Evolutionary conservation across 2,888 invertebrate species (phyloP), one percentile per base, ranked within the genome.

Genomic region (Campoletis raptor): DNA sequence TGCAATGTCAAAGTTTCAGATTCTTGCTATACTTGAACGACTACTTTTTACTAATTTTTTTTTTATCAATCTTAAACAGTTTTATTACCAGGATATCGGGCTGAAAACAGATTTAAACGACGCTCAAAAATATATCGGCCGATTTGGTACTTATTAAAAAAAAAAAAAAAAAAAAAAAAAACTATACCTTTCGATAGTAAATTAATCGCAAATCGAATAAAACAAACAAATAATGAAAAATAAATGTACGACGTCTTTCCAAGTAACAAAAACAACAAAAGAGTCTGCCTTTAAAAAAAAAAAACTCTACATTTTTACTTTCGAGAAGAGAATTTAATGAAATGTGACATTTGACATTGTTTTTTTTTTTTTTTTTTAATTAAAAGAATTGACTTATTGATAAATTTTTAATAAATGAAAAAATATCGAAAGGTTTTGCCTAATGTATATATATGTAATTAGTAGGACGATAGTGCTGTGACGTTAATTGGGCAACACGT

Each of bases 401-500:
- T 42, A 21, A 21, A 15, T 54, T 24, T 64, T 77, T 77, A n/a
- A 36, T 45, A 40, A 36, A 42, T 40, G 42, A 48, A 69, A 69
- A 79, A 52, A 61, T 36, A 42, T 30, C 48, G n/a, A 42, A 30
- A 21, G 30, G 42, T 40, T 30, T 15, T 36, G n/a, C 15, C 0
- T 24, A 15, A 30, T 40, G 21, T 30, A 21, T n/a, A 24, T 24
- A 36, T 45, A 45, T 24, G 12, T 30, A 57, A 74, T 61, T 81
- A 45, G 36, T 73, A 67, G 2, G 69, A 40, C 42, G 73, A 61
- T 48, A n/a, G 36, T 48, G 48, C 77, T 40, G 81, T 66, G 70
- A 82, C 81, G 79, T 70, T 67, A 30, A 85, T 79, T 79, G 48
- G 80, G 54, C 48, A 24, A 77, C 76, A 74, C 81, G 74, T 67